A percentile compares a stretch with the other conserved stretches of the same genome.
Conservation (phyloP, 2,888 invertebrate species). For the Chrysina gloriosa region DNA sequence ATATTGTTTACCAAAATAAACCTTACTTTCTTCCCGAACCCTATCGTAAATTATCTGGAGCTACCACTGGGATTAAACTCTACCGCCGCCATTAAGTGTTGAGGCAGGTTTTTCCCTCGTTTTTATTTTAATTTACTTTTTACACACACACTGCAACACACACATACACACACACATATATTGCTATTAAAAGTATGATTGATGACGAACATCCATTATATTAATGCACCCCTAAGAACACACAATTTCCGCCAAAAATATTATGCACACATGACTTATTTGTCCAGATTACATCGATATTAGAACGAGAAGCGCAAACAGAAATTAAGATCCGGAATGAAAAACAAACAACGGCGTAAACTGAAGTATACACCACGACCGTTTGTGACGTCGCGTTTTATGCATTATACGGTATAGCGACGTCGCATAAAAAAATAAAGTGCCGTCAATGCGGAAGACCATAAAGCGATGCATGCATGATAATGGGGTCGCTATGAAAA, state of each 20-base stretch:
- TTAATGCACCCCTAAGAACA: constrained; percentile 21
- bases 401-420: constrained; percentile 12
- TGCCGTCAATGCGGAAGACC: background rate
- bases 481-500: constrained; percentile 5
- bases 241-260: constrained; percentile 19
- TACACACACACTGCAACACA: background rate
- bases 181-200: constrained; percentile 23
- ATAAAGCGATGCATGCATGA: constrained; percentile 10
- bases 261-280: constrained; percentile 14
- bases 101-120: constrained; percentile 17
- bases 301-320: constrained; percentile 13
- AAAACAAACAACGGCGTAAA: constrained; percentile 7
- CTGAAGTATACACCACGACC: background rate
- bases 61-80: too few relatives aligned
- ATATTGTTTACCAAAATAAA: too few relatives aligned
- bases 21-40: too few relatives aligned
- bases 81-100: too few relatives aligned
- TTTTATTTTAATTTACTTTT: constrained; percentile 24
- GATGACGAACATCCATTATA: constrained; percentile 35
- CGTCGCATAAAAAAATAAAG: background rate
- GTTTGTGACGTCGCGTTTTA: background rate
- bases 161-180: constrained; percentile 11
- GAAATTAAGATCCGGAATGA: constrained; percentile 10
- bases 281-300: constrained; percentile 16
- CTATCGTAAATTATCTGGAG: too few relatives aligned